Conservation (phyloP, 2,797 vertebrate species). For the Scolopax rusticola region DNA sequence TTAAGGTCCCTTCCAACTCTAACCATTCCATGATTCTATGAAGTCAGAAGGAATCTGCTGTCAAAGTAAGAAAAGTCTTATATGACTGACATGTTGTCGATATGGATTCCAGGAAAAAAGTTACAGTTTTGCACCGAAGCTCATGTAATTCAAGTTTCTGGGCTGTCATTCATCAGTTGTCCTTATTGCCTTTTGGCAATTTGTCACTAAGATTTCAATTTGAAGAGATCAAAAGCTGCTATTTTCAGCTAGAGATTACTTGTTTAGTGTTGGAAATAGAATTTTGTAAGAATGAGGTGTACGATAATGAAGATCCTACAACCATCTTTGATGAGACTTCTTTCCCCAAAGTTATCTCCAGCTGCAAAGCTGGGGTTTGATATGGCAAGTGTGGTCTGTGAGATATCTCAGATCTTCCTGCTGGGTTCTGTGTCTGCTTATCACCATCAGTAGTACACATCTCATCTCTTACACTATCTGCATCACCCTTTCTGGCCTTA, state of each 20-base stretch:
- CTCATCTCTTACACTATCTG: neutral
- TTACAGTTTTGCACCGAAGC: neutral
- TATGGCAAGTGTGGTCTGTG: neutral
- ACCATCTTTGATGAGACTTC: neutral
- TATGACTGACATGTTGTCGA: fast-evolving
- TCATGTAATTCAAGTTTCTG: neutral
- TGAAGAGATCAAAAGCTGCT: neutral
- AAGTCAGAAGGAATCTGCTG: neutral
- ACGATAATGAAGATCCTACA: neutral
- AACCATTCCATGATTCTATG: too few relatives aligned
- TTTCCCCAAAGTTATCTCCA: neutral
- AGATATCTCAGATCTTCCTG: neutral
- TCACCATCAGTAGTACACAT: neutral
- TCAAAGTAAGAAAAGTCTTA: neutral
- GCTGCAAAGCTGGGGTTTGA: neutral
- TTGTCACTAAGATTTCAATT: neutral
- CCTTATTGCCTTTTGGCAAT: neutral
- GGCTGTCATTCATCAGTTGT: neutral
- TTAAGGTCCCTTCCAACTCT: too few relatives aligned
- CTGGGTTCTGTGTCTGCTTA: neutral
- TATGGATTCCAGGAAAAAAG: neutral
- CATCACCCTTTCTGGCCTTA: neutral
- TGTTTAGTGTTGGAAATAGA: neutral
- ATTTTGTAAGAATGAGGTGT: neutral
- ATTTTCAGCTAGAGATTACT: neutral